Evolutionary conservation across 2,113 vertebrate species (phyloP), one percentile per base, ranked within the genome.

Genomic region (Elephantulus edwardii): DNA sequence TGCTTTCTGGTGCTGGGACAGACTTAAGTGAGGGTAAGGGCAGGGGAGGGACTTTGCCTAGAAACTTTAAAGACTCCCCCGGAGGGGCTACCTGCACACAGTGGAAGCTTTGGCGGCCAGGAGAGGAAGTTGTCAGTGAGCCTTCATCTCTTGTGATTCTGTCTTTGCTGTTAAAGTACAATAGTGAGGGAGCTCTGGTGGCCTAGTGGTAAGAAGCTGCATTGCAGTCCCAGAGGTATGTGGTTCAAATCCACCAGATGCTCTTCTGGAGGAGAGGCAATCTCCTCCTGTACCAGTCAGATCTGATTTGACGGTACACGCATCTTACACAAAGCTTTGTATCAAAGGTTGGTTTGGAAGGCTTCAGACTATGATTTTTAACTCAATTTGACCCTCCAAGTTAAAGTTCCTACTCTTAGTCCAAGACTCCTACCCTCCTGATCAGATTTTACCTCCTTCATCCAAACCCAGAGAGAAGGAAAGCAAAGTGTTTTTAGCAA

Each of bases 401-500:
- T 8, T 35, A 64, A 60, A 50, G 58, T 40, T 86, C 48, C 40
- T 4, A 93, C 58, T 60, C 22, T 72, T 52, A 17, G 3, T 83
- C 86, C 44, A 68, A 68, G 19, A 44, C 79, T 42, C 4, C 76
- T 85, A 83, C 71, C 38, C 35, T 88, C 66, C 60, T 60, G 19
- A 76, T 80, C 68, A 58, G 7, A 66, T 88, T 84, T 75, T 62
- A 8, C 62, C 28, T 52, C 42, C 35, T 50, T 9, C 50, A 6
- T 11, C 54, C 68, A 86, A 83, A 60, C 1, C 75, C 54, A 75
- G 44, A 64, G 13, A 72, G 60, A 26, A 74, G 46, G 54, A 60
- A 86, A 26, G 26, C 82, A 70, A 26, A 26, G 46, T 5, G 48
- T 71, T 90, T 58, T 86, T 86, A 85, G 76, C 64, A 88, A n/a